Base-by-base conservation (phyloP, 2,113 vertebrate species). In the Agapornis roseicollis region DNA sequence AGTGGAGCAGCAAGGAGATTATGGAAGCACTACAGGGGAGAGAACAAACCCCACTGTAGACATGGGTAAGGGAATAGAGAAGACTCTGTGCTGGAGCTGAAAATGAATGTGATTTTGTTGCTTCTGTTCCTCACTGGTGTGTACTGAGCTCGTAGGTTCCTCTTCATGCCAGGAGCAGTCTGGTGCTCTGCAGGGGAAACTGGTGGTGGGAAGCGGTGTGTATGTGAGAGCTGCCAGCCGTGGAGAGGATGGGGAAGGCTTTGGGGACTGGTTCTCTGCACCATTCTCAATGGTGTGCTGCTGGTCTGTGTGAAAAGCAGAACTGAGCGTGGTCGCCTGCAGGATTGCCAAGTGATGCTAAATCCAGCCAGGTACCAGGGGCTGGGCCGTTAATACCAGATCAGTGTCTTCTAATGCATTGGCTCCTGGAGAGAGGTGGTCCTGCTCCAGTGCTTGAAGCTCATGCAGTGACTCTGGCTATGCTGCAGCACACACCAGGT, bases 381-480 rank as follows among this genome's bases (percentile, higher is more conserved):
- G 50, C 68, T 90, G 80, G 35, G 66, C 29, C 37, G 13, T 7
- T 16, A 61, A 11, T 19, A 19, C 46, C 55, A 29, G 17, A 10
- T 35, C 0, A 9, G 39, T 22, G 53, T 10, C 22, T 55, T 22
- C 56, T 35, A 4, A 12, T 10, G 33, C 49, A 23, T 33, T 11
- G 11, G 31, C 60, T 70, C 61, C 88, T 89, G 81, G 42, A 87
- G 55, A 17, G 16, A 19, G 65, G 1, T 64, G 33, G 66, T 66
- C 44, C 68, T 35, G 2, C 46, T 7, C 9, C 58, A 28, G 49
- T 6, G 70, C 81, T 13, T 39, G 88, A 56, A 56, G 76, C 35
- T 23, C 17, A 4, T 0, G 13, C n/a, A 7, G 29, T 1, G 13
- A 23, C 52, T 47, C 50, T 12, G 1, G 6, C 58, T 84, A 0